These are phyloP conservation scores for Xyrichtys novacula DNA, from an alignment of 2,797 vertebrate genomes.

Conservation along the genomic window DNA sequence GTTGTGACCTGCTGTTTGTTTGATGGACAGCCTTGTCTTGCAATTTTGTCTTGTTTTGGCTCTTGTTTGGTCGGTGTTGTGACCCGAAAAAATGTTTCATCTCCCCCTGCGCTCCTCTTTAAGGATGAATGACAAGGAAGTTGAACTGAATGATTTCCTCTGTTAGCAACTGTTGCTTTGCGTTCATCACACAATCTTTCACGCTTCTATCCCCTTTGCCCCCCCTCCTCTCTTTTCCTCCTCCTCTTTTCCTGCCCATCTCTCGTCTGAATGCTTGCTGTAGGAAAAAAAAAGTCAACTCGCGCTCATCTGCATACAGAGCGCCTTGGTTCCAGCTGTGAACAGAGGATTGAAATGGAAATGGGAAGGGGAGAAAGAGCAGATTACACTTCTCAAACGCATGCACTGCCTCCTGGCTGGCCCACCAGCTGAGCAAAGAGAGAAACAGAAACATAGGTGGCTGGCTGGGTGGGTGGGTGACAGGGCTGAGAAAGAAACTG, in stretches of 20 bases:
- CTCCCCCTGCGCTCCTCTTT: neutral
- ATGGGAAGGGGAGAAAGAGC: slow-evolving; percentile 70
- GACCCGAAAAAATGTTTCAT: slow-evolving; percentile 18
- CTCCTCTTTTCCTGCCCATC: slow-evolving; percentile 11
- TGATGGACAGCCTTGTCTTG: slow-evolving; percentile 11
- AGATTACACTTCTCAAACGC: slow-evolving; percentile 72
- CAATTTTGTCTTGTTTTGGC: slow-evolving; percentile 8
- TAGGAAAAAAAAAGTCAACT: slow-evolving; percentile 39
- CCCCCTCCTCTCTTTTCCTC: neutral
- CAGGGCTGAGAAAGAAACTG: slow-evolving; percentile 21
- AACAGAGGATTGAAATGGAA: slow-evolving; percentile 85
- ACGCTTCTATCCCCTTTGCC: slow-evolving; percentile 10
- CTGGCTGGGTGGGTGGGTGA: slow-evolving; percentile 23
- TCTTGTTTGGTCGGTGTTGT: slow-evolving; percentile 10
- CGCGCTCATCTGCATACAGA: slow-evolving; percentile 80
- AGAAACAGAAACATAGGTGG: slow-evolving; percentile 17
- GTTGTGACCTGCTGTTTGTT: neutral
- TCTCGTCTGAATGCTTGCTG: slow-evolving; percentile 23
- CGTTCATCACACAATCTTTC: slow-evolving; percentile 42
- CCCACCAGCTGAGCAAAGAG: slow-evolving; percentile 64
- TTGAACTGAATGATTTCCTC: slow-evolving; percentile 28
- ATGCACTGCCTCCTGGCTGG: slow-evolving; percentile 63
- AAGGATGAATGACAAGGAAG: slow-evolving; percentile 25
- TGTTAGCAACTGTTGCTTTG: slow-evolving; percentile 44
- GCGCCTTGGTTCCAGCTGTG: slow-evolving; percentile 80